Evolutionary conservation across 2,797 vertebrate species (phyloP).

Genomic region (Falco rusticolus): DNA sequence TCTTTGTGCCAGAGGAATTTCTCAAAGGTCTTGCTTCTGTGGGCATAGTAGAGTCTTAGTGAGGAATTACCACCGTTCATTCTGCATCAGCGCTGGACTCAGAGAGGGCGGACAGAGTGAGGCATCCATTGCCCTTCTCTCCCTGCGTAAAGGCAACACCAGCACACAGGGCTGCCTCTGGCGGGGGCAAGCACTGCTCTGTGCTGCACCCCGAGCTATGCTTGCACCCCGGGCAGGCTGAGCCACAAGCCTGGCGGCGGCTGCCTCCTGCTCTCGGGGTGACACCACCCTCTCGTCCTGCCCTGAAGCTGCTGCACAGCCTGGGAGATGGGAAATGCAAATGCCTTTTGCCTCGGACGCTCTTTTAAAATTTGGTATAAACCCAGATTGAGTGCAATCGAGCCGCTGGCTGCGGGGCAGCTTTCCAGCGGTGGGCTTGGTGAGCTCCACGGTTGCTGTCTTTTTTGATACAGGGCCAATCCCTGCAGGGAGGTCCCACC

Average conservation of each 20-base stretch:
- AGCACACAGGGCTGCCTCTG: neutral
- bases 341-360: neutral
- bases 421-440: neutral
- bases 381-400: neutral
- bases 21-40: neutral
- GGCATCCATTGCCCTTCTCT: neutral
- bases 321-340: neutral
- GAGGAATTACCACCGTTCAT: neutral
- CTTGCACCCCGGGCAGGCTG: neutral
- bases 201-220: neutral
- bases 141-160: neutral
- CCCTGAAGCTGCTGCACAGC: neutral
- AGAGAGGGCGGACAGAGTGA: rapidly evolving
- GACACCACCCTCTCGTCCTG: neutral
- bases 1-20: neutral
- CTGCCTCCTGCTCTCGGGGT: neutral
- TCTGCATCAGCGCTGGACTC: neutral
- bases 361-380: neutral
- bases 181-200: rapidly evolving
- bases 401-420: neutral
- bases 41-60: neutral
- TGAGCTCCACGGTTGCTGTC: neutral
- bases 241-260: rapidly evolving
- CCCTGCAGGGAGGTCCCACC: neutral
- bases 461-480: neutral